Evolutionary conservation across 1,140 invertebrate genomes (phyloP).

Genomic region (Tetramorium simillimum): DNA sequence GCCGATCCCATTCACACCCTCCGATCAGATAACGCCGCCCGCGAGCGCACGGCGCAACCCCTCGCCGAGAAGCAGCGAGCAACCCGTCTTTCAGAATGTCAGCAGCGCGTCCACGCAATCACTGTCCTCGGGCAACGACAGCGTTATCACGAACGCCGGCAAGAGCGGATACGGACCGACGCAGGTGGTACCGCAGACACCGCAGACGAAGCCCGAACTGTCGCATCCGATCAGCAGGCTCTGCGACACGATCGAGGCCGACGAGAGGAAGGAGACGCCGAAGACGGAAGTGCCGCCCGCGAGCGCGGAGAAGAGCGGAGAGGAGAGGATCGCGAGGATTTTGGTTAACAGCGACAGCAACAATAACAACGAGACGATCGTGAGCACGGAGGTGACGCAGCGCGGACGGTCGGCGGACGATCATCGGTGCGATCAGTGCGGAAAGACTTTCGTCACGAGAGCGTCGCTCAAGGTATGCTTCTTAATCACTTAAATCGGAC

Average conservation of each 20-base stretch:
- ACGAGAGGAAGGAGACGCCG: slow-evolving; percentile 30
- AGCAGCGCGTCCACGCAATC: slow-evolving; percentile 6
- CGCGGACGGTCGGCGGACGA: slow-evolving; percentile 62
- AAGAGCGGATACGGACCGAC: background rate
- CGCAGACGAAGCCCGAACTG: slow-evolving; percentile 70
- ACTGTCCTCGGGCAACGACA: background rate
- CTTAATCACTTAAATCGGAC: background rate
- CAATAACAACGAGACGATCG: slow-evolving; percentile 70
- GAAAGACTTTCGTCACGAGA: slow-evolving; percentile 84
- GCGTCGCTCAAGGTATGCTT: slow-evolving; percentile 83
- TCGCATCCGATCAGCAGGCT: slow-evolving; percentile 78
- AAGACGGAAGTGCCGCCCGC: background rate
- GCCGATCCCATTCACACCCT: slow-evolving; percentile 10
- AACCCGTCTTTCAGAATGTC: background rate
- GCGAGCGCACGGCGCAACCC: background rate
- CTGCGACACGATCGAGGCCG: slow-evolving; percentile 71
- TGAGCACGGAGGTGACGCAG: slow-evolving; percentile 37
- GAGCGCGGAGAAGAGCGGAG: slow-evolving; percentile 16
- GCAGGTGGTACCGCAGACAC: background rate
- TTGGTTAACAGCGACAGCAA: slow-evolving; percentile 73
- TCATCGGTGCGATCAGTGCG: slow-evolving; percentile 83
- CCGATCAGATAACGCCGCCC: background rate
- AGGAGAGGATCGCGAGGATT: slow-evolving; percentile 37
- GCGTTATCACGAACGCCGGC: background rate
- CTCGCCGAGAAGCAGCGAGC: slow-evolving; percentile 6